These are phyloP conservation scores for Microtus agrestis DNA, from an alignment of 2,797 vertebrate species.

Conservation along the genomic window DNA sequence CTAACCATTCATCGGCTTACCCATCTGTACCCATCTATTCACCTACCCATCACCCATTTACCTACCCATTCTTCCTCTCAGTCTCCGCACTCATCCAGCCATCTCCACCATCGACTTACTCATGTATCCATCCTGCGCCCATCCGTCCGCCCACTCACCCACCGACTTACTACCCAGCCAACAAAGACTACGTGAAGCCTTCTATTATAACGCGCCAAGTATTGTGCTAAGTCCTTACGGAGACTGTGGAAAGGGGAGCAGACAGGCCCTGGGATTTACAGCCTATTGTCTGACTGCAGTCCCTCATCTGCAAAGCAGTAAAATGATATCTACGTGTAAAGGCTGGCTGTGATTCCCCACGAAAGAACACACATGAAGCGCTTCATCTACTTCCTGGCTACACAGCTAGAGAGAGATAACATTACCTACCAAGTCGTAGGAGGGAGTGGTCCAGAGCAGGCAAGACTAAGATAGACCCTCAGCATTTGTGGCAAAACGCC, in stretches of 20 bases:
- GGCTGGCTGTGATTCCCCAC: neutral
- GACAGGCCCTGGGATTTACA: neutral
- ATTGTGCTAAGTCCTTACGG: neutral
- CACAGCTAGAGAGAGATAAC: neutral
- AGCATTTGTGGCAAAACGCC: neutral
- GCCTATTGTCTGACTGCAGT: neutral
- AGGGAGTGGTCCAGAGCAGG: neutral
- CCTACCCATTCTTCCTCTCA: neutral
- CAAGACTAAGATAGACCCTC: neutral
- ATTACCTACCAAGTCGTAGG: slow-evolving; percentile 43
- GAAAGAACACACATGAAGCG: neutral
- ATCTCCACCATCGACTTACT: too few species aligned
- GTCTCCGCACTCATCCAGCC: neutral
- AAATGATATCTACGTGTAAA: neutral
- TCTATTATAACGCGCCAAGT: neutral
- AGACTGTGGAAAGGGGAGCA: neutral
- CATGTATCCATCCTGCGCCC: neutral
- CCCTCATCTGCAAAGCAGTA: neutral
- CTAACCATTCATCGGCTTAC: neutral
- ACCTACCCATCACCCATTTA: neutral
- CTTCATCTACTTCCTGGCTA: neutral
- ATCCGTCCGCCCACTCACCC: neutral
- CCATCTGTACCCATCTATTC: neutral
- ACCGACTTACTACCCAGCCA: neutral
- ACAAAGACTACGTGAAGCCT: neutral